Conservation (phyloP, 2,113 vertebrate genomes). For the Psittacus erithacus region DNA sequence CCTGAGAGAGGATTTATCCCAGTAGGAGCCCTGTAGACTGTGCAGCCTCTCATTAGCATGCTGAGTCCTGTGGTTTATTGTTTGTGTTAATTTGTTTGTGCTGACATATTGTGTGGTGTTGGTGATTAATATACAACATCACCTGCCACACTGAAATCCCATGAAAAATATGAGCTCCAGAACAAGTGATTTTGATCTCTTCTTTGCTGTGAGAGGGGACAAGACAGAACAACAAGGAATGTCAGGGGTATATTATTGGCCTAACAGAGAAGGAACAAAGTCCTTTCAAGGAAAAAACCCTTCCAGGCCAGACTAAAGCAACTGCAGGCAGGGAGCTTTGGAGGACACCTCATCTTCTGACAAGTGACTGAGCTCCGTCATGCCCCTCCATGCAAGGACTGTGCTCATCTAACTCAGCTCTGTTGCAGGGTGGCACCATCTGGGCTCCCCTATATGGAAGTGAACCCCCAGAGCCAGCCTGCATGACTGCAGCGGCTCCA, state of each 20-base stretch:
- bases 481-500: rapidly evolving
- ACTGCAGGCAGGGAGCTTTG: not conserved
- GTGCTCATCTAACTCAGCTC: not conserved
- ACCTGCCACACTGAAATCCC: not conserved
- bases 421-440: not conserved
- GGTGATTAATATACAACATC: slow-evolving; percentile 8
- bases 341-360: not conserved
- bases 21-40: not conserved
- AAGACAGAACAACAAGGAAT: not conserved
- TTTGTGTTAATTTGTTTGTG: slow-evolving; percentile 25
- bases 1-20: not conserved
- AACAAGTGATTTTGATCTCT: not conserved
- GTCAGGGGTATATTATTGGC: not conserved
- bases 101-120: not conserved
- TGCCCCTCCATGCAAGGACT: not conserved
- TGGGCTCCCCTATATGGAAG: not conserved
- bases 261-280: not conserved
- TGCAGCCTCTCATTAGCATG: not conserved
- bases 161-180: not conserved
- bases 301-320: not conserved
- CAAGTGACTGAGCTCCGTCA: not conserved
- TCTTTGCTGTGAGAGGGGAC: not conserved
- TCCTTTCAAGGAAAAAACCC: not conserved
- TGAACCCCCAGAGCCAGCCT: not conserved
- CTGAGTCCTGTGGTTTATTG: not conserved